A percentile compares a stretch with the other conserved stretches of the same genome.
These are phyloP conservation scores for Gonocerus acuteangulatus DNA, from an alignment of 2,888 invertebrate genomes.

Conservation along the genomic window DNA sequence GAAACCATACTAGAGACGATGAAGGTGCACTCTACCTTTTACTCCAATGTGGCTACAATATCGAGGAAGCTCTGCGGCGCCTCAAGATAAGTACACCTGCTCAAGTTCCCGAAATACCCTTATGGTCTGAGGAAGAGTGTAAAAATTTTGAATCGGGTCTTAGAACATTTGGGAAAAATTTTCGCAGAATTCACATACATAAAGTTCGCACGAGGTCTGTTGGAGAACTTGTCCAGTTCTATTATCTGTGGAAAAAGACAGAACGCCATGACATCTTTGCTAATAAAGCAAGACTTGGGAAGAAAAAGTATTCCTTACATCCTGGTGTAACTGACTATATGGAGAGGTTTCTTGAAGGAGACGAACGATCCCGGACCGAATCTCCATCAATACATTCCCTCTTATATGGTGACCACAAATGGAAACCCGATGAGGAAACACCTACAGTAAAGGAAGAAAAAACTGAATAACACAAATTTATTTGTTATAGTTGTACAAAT, in stretches of 20 bases:
- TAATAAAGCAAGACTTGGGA: constrained; percentile 78
- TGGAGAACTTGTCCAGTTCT: constrained; percentile 93
- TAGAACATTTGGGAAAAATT: constrained; percentile 90
- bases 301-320: constrained; percentile 85
- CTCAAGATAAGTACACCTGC: constrained; percentile 63
- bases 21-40: constrained; percentile 83
- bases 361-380: constrained; percentile 49
- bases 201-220: constrained; percentile 90
- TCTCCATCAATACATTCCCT: constrained; percentile 38
- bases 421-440: constrained; percentile 24
- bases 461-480: not conserved
- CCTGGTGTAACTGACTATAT: constrained; percentile 90
- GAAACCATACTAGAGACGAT: constrained; percentile 73
- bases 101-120: constrained; percentile 63
- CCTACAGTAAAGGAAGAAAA: constrained; percentile 21
- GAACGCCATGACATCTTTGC: constrained; percentile 88
- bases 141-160: constrained; percentile 93
- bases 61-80: constrained; percentile 83
- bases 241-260: constrained; percentile 97
- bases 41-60: constrained; percentile 88
- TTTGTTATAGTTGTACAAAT: not conserved
- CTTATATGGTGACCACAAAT: constrained; percentile 39
- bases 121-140: constrained; percentile 97
- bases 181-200: constrained; percentile 85
- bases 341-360: constrained; percentile 85